These are phyloP conservation scores for Caenorhabditis wallacei DNA, from an alignment of 2,888 invertebrate genomes.

Conservation along the genomic window DNA sequence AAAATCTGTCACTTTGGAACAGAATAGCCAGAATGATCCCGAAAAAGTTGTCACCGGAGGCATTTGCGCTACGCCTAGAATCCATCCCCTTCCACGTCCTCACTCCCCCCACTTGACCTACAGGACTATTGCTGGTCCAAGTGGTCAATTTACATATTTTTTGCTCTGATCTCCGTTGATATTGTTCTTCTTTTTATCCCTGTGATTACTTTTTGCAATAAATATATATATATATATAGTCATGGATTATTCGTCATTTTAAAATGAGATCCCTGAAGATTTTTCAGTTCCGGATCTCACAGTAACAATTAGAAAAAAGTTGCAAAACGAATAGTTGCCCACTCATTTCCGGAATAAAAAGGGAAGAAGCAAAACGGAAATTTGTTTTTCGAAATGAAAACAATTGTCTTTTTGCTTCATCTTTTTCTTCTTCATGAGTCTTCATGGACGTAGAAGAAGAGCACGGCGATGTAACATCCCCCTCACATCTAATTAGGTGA, in stretches of 20 bases:
- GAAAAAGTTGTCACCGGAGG: no score
- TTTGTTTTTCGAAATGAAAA: slow-evolving; percentile 58
- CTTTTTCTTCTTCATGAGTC: slow-evolving; percentile 6
- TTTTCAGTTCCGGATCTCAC: not conserved
- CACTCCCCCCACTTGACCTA: no score
- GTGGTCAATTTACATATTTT: no score
- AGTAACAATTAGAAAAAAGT: slow-evolving; percentile 27
- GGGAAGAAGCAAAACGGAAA: slow-evolving; percentile 42
- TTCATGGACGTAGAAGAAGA: not conserved
- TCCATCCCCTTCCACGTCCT: no score
- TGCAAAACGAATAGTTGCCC: slow-evolving; percentile 38
- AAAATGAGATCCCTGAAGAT: slow-evolving; percentile 1
- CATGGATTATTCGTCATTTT: not conserved
- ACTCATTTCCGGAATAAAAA: slow-evolving; percentile 35
- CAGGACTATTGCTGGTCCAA: no score
- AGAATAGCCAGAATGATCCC: no score
- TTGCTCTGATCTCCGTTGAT: no score
- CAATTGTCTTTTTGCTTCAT: slow-evolving; percentile 35
- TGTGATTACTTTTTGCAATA: no score
- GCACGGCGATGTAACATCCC: slow-evolving; percentile 36
- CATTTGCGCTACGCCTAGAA: no score
- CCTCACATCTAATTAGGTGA: slow-evolving; percentile 57
- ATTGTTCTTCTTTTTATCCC: no score
- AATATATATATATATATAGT: not conserved
- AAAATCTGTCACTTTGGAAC: no score